Evolutionary conservation across 2,888 invertebrate genomes (phyloP), one percentile per base, ranked within the genome.

Genomic region (Diogma glabrata): DNA sequence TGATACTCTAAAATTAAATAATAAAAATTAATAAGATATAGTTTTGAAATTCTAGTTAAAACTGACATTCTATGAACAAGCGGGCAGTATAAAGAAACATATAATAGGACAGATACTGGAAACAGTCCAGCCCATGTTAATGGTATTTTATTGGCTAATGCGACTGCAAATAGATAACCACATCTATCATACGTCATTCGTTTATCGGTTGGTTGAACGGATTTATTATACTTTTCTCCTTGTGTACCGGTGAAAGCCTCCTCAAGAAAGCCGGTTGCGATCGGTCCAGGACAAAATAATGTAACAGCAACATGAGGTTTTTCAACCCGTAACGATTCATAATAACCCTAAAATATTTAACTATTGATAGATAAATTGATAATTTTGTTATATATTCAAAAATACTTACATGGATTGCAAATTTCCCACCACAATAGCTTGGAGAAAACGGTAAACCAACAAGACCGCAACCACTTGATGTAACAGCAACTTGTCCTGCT

Each of bases 271-370:
- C 81, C 77, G 0, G 86, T 84, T 61, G 80, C 81, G 14, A 81
- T 75, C 3, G 88, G 87, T 5, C 89, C 89, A 0, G 89, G 88
- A 60, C 87, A 86, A 28, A 85, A 70, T 40, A 87, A 62, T 1
- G 82, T 82, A 0, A 88, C 75, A 24, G 74, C 61, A 47, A 88
- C 70, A 50, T 78, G 74, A 1, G 65, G 65, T 40, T 73, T 68
- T n/a, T 71, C 70, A 23, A 74, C 57, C 60, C 79, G 78, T 63
- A 87, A 66, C n/a, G 75, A 62, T 57, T 79, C 75, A 64, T 83
- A 82, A 62, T 86, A 90, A 2, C 87, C 86, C 84, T 85, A 60
- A 48, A 69, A 67, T 55, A 53, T 58, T 60, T 61, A 61, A 60
- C 60, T 48, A 23, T 49, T 33, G 47, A 49, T 16, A 47, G 28